A percentile compares a stretch with the other conserved stretches of the same genome.
Conservation (phyloP, 1,140 invertebrate genomes). For the Drepana arcuata region DNA sequence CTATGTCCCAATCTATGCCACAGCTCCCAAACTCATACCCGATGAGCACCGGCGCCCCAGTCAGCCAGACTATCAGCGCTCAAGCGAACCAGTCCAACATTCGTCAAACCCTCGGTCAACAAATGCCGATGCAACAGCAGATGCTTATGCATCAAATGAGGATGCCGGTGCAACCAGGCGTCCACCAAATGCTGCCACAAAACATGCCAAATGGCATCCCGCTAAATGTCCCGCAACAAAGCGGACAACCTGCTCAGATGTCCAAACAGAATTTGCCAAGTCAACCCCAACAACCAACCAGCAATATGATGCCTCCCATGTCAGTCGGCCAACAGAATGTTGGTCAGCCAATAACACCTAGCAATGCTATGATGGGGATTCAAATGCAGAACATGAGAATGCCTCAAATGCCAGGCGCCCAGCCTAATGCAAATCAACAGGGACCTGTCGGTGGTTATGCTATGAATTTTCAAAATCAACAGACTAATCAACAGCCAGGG, state of each 20-base stretch:
- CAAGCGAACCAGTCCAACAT: constrained; percentile 43
- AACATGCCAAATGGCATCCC: constrained; percentile 35
- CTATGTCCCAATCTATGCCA: constrained; percentile 46
- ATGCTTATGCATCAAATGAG: constrained; percentile 60
- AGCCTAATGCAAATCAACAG: constrained; percentile 35
- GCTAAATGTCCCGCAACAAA: constrained; percentile 29
- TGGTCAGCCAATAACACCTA: constrained; percentile 31
- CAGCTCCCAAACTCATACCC: constrained; percentile 42
- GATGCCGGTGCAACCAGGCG: constrained; percentile 51
- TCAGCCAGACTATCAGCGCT: constrained; percentile 30
- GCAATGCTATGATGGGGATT: constrained; percentile 41
- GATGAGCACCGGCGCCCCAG: constrained; percentile 33
- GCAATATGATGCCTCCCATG: constrained; percentile 45
- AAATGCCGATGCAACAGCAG: constrained; percentile 47
- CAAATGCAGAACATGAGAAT: constrained; percentile 64
- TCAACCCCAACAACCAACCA: constrained; percentile 39
- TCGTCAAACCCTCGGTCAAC: constrained; percentile 30
- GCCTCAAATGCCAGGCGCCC: constrained; percentile 43
- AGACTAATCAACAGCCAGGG: constrained; percentile 30
- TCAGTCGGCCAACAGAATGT: constrained; percentile 38
- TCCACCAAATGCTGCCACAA: constrained; percentile 45
- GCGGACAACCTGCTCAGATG: constrained; percentile 33
- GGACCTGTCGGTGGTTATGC: constrained; percentile 36
- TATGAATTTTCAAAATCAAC: constrained; percentile 38
- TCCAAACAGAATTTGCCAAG: constrained; percentile 45